Evolutionary conservation across 2,888 invertebrate genomes (phyloP).

Genomic region (Apodemia zela): DNA sequence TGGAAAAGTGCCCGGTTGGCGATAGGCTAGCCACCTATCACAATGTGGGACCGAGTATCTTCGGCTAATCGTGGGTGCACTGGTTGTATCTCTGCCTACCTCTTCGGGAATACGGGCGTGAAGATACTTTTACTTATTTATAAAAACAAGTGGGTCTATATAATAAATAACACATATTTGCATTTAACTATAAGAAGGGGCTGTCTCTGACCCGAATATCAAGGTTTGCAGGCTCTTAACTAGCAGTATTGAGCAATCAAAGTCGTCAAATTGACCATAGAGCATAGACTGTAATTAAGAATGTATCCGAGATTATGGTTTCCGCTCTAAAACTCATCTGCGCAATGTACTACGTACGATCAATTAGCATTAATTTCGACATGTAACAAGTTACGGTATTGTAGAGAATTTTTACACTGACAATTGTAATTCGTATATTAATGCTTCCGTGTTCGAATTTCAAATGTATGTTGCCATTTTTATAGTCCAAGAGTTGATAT

Average conservation of each 20-base stretch:
- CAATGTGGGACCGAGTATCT: too few species aligned
- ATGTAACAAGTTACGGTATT: conserved; percentile 17
- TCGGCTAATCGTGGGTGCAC: too few species aligned
- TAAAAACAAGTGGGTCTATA: too few species aligned
- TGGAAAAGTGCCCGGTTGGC: too few species aligned
- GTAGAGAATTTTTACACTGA: conserved; percentile 15
- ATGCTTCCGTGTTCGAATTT: not conserved
- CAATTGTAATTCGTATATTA: conserved; percentile 2
- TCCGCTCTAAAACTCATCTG: conserved; percentile 33
- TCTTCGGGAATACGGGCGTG: too few species aligned
- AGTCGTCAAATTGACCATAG: conserved; percentile 4
- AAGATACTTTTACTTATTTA: too few species aligned
- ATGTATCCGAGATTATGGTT: conserved; percentile 21
- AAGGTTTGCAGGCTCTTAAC: not conserved
- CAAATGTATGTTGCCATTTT: too few species aligned
- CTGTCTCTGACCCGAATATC: conserved; percentile 2
- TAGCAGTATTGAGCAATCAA: conserved; percentile 8
- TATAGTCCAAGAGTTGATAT: not conserved
- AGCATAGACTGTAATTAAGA: conserved; percentile 18
- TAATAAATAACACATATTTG: too few species aligned
- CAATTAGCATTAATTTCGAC: conserved; percentile 22
- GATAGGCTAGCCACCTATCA: too few species aligned
- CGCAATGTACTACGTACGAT: conserved; percentile 21
- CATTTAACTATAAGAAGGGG: too few species aligned
- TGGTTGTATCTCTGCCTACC: too few species aligned